Evolutionary conservation across 2,797 vertebrate species (phyloP), one percentile per base, ranked within the genome.

Genomic region (Semotilus atromaculatus): DNA sequence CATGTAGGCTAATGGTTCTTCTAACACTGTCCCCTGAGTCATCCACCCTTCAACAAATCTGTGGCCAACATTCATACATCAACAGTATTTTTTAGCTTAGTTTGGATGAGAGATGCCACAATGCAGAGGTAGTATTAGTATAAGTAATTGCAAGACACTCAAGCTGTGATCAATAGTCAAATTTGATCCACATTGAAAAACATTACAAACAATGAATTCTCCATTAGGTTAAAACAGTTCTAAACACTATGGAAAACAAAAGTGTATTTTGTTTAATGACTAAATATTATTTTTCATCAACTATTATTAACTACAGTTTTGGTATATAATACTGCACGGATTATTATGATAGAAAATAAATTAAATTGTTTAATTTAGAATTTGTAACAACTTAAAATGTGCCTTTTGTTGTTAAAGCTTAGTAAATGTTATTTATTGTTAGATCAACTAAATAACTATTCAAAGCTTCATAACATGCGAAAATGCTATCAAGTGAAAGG

Each of bases 21-120:
- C 64, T 87, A 76, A 85, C 71, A 85, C 70, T 58, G 78, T 84
- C 86, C 78, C 73, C 84, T 89, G 82, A 88, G 84, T 86, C 85
- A 88, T 87, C 86, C 85, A 76, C 67, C 74, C 77, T 85, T 78
- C 75, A 86, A 87, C 83, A 84, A 84, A 82, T 85, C 87, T 86
- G 45, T 81, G 78, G 70, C 71, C 58, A 78, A 36, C 70, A 58
- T 38, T n/a, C 67, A 86, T 88, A 83, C 36, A 86, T 88, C 83
- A 86, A 72, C 48, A 8, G 19, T 45, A 75, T 81, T 81, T 81
- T 36, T 58, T 68, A 70, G 66, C 70, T 89, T 64, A 88, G 73
- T 83, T 83, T 48, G 55, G 78, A 84, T 82, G 62, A 75, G 40
- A 80, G 74, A 84, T 78, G 45, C n/a, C 48, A 45, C n/a, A 84